Evolutionary conservation across 2,797 vertebrate genomes (phyloP).

Genomic region (Sylvia borin): DNA sequence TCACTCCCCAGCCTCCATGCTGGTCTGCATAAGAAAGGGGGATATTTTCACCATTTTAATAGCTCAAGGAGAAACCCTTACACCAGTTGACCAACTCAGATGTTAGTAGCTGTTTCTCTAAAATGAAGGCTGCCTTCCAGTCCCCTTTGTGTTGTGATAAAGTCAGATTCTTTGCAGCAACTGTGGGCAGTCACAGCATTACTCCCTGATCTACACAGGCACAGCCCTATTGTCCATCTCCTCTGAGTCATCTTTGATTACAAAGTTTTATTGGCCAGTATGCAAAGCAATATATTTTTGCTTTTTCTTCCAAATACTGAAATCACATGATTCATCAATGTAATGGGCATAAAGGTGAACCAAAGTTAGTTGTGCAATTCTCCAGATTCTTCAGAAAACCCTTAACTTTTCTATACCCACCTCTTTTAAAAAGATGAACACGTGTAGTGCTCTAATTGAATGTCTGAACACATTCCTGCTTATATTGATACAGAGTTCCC

Average conservation of each 20-base stretch:
- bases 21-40: neutral
- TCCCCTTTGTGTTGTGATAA: neutral
- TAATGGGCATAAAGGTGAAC: neutral
- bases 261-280: neutral
- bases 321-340: neutral
- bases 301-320: neutral
- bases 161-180: neutral
- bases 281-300: neutral
- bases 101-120: neutral
- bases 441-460: neutral
- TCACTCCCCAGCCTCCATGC: neutral
- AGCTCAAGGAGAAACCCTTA: neutral
- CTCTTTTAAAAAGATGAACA: conserved; percentile 28
- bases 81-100: neutral
- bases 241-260: neutral
- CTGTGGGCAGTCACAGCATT: neutral
- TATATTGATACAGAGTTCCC: conserved; percentile 30
- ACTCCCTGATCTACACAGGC: neutral
- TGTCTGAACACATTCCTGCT: conserved; percentile 46
- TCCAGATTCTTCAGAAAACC: neutral
- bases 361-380: neutral
- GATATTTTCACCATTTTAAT: neutral
- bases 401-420: neutral
- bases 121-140: neutral
- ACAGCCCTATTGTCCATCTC: neutral